These are phyloP conservation scores for Piezodorus guildinii DNA, from an alignment of 1,140 invertebrate genomes.

Conservation along the genomic window DNA sequence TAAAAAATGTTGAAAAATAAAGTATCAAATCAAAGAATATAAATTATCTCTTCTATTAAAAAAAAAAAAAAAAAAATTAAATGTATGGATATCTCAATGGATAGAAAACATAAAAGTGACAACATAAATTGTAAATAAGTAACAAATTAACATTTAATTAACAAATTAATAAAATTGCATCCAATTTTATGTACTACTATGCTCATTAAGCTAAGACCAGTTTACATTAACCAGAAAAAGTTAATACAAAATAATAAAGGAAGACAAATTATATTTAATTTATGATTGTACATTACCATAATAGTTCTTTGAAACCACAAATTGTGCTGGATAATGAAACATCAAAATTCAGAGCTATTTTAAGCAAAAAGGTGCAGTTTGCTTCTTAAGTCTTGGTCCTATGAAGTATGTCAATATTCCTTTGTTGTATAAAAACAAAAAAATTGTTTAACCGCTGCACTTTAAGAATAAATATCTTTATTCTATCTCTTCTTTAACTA, in stretches of 20 bases:
- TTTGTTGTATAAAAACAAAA: neutral
- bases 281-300: slow-evolving; percentile 13
- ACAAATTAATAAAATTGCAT: slow-evolving; percentile 24
- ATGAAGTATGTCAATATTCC: neutral
- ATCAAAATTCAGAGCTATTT: slow-evolving; percentile 20
- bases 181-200: slow-evolving; percentile 20
- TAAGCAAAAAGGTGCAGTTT: slow-evolving; percentile 31
- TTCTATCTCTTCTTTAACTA: neutral
- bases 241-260: slow-evolving; percentile 16
- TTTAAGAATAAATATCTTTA: slow-evolving; percentile 12
- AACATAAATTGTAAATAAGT: slow-evolving; percentile 22
- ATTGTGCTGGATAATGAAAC: slow-evolving; percentile 4
- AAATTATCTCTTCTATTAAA: neutral
- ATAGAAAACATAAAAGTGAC: slow-evolving; percentile 18
- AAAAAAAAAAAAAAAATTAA: no score
- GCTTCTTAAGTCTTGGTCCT: slow-evolving; percentile 25
- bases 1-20: neutral
- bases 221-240: slow-evolving; percentile 19
- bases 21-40: neutral
- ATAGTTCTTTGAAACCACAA: slow-evolving; percentile 9
- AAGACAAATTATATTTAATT: slow-evolving; percentile 19
- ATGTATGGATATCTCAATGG: neutral
- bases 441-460: neutral
- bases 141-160: slow-evolving; percentile 23
- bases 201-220: slow-evolving; percentile 6